A percentile compares a stretch with the other conserved stretches of the same genome.
Evolutionary conservation across 2,113 vertebrate species (phyloP).

Genomic region (Phocoena sinus): DNA sequence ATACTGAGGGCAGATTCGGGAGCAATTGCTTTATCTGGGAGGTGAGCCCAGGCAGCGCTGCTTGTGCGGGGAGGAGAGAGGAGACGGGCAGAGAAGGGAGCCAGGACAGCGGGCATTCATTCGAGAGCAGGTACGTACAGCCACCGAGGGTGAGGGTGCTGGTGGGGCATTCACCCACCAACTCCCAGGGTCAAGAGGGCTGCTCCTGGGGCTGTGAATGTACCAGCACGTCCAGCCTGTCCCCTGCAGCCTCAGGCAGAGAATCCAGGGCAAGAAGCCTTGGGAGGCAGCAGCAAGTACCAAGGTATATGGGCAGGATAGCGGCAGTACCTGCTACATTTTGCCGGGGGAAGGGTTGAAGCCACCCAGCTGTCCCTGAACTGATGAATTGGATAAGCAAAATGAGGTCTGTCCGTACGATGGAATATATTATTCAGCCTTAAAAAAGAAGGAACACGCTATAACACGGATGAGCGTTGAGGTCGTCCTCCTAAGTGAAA

Average conservation of each 20-base stretch:
- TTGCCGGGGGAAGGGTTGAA: neutral
- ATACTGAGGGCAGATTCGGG: neutral
- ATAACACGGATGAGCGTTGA: neutral
- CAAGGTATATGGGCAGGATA: neutral
- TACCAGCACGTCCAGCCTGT: neutral
- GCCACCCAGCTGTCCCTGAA: too few relatives aligned
- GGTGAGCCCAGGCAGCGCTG: accelerated
- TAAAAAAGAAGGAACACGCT: neutral
- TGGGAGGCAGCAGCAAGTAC: too few relatives aligned
- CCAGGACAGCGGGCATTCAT: neutral
- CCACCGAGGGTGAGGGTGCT: neutral
- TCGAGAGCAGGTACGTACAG: neutral
- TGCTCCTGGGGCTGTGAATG: neutral
- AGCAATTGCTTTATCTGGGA: neutral
- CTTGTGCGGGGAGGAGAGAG: too few relatives aligned
- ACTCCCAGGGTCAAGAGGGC: neutral
- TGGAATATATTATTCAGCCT: neutral
- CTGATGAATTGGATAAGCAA: too few relatives aligned
- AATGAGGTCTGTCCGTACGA: neutral
- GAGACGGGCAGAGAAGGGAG: neutral
- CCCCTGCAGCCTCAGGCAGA: neutral
- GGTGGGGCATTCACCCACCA: neutral
- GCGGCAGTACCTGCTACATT: neutral
- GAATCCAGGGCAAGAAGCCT: neutral
- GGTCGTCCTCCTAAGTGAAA: neutral